phyloP scores from a whole-genome alignment of 2,888 invertebrate genomes.

The Micropterix aruncella region DNA sequence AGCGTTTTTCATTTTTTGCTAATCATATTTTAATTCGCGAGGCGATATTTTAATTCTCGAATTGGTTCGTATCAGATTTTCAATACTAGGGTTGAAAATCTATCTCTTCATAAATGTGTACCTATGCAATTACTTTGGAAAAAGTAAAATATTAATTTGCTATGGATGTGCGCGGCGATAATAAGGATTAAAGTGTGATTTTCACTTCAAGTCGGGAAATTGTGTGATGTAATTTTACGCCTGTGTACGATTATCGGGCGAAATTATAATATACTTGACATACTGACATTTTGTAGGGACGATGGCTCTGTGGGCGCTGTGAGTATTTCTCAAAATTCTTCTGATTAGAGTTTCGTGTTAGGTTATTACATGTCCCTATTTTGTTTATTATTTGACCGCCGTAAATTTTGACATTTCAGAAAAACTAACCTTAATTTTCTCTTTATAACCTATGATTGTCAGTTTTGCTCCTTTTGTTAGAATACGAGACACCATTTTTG shows the following conservation, averaged over 20 bases:
- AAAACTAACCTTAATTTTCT: conserved; percentile 10
- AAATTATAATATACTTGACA: background rate
- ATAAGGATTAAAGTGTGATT: too few species aligned
- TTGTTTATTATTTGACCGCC: background rate
- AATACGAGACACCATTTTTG: conserved; percentile 33
- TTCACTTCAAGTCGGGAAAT: too few species aligned
- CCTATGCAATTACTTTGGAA: too few species aligned
- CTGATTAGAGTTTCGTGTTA: too few species aligned
- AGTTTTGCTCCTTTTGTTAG: conserved; percentile 1
- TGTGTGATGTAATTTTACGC: conserved; percentile 36
- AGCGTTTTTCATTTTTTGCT: too few species aligned
- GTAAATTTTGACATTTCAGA: conserved; percentile 10
- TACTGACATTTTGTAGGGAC: background rate
- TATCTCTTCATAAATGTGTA: too few species aligned
- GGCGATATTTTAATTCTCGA: too few species aligned
- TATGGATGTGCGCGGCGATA: too few species aligned
- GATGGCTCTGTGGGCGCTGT: background rate
- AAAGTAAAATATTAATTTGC: too few species aligned
- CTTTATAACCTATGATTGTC: conserved; percentile 10
- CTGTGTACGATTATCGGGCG: background rate
- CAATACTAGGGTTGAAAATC: too few species aligned
- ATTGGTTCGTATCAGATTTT: too few species aligned
- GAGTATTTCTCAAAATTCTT: background rate
- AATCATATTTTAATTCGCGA: too few species aligned
- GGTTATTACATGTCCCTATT: background rate